A percentile compares a stretch with the other conserved stretches of the same genome.
phyloP scores from a whole-genome alignment of 2,797 vertebrate species.

The Bufotes viridis region DNA sequence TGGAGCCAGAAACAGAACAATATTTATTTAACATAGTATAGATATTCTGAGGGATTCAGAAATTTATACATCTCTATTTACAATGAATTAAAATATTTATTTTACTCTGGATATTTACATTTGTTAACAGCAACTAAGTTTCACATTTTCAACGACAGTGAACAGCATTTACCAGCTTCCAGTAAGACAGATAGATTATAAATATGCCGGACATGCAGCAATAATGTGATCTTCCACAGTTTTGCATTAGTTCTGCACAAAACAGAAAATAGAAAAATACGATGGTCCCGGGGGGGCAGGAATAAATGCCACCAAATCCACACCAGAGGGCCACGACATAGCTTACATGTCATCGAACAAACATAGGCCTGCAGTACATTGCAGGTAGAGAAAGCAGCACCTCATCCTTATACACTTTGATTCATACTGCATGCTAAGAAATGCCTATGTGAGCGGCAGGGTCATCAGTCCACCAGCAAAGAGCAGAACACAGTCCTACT shows the following conservation, averaged over 20 bases:
- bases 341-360: constrained; percentile 23
- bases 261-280: constrained; percentile 60
- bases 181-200: constrained; percentile 81
- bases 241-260: constrained; percentile 68
- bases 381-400: constrained; percentile 46
- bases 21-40: constrained; percentile 98
- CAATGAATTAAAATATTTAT: constrained; percentile 95
- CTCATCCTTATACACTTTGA: constrained; percentile 44
- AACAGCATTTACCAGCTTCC: constrained; percentile 81
- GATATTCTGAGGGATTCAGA: constrained; percentile 77
- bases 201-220: constrained; percentile 82
- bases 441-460: constrained; percentile 59
- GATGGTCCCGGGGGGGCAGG: constrained; percentile 70
- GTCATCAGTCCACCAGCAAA: background rate
- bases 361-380: constrained; percentile 3
- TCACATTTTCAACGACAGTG: constrained; percentile 85
- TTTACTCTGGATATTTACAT: constrained; percentile 87
- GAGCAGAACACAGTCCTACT: background rate
- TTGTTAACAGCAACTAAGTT: constrained; percentile 88
- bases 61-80: constrained; percentile 96
- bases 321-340: constrained; percentile 8
- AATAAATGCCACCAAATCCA: constrained; percentile 55
- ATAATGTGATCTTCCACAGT: constrained; percentile 74
- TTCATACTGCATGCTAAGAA: constrained; percentile 60
- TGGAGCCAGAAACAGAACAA: constrained; percentile 83